Conservation (phyloP, 2,888 invertebrate genomes). For the Dryomyza anilis region DNA sequence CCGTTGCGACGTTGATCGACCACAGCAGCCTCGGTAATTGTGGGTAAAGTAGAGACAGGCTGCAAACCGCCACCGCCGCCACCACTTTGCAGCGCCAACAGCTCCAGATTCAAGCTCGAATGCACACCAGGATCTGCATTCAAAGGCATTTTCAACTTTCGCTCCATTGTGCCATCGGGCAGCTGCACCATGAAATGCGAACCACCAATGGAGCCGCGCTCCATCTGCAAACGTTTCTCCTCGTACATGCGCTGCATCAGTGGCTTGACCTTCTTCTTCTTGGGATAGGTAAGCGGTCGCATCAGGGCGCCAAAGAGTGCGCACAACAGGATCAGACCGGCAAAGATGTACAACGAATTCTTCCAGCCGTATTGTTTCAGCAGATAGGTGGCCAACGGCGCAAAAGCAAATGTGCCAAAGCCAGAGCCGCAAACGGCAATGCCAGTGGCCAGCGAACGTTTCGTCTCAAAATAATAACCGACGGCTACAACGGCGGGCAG, state of each 20-base stretch:
- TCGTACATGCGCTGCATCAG: slow-evolving; percentile 91
- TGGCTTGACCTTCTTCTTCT: slow-evolving; percentile 68
- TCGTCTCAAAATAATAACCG: slow-evolving; percentile 96
- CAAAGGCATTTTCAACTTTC: slow-evolving; percentile 85
- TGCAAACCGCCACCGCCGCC: slow-evolving; percentile 76
- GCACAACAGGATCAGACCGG: slow-evolving; percentile 91
- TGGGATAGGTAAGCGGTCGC: slow-evolving; percentile 61
- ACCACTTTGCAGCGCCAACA: slow-evolving; percentile 65
- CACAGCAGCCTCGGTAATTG: slow-evolving; percentile 83
- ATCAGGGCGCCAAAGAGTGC: slow-evolving; percentile 77
- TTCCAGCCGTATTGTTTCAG: slow-evolving; percentile 85
- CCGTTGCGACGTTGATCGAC: slow-evolving; percentile 62
- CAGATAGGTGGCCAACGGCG: slow-evolving; percentile 83
- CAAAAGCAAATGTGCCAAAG: slow-evolving; percentile 93
- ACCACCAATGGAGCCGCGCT: slow-evolving; percentile 85
- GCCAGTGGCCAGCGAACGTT: slow-evolving; percentile 90
- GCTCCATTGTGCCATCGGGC: slow-evolving; percentile 90
- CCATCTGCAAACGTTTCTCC: slow-evolving; percentile 88
- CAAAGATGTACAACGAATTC: slow-evolving; percentile 86
- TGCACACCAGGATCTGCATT: slow-evolving; percentile 94
- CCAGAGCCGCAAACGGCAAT: slow-evolving; percentile 97
- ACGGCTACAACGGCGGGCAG: slow-evolving; percentile 96
- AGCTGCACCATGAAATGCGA: slow-evolving; percentile 86
- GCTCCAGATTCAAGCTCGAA: slow-evolving; percentile 87
- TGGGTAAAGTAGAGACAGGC: slow-evolving; percentile 84